Percentiles rank a stretch among this genome's conserved stretches.
Evolutionary conservation across 2,888 invertebrate species (phyloP).

Genomic region (Teinopalpus imperialis): DNA sequence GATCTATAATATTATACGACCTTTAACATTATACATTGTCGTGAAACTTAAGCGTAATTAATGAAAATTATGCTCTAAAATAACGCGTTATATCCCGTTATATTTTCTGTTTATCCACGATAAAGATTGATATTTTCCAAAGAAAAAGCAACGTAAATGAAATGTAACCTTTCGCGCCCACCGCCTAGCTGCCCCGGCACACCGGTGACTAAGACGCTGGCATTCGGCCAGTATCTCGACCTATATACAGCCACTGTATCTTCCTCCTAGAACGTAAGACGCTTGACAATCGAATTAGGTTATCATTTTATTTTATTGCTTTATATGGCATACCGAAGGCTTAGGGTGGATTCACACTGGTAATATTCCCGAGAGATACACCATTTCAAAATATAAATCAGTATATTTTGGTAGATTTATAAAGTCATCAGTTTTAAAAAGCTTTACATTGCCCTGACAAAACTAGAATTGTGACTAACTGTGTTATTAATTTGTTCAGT

Average conservation of each 20-base stretch:
- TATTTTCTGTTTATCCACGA: neutral
- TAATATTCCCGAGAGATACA: neutral
- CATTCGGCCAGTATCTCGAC: slow-evolving; percentile 67
- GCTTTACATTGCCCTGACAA: too few relatives aligned
- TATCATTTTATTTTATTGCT: slow-evolving; percentile 40
- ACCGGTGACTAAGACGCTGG: slow-evolving; percentile 68
- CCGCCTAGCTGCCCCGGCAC: slow-evolving; percentile 59
- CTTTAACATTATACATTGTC: too few relatives aligned
- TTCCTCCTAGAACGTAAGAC: slow-evolving; percentile 56
- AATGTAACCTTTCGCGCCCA: slow-evolving; percentile 63
- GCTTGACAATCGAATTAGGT: slow-evolving; percentile 60
- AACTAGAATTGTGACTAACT: too few relatives aligned
- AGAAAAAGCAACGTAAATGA: slow-evolving; percentile 40
- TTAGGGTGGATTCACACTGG: neutral
- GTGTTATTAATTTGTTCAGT: too few relatives aligned
- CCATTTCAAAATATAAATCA: too few relatives aligned
- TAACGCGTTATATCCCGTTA: too few relatives aligned
- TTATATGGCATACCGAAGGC: slow-evolving; percentile 38
- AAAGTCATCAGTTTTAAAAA: too few relatives aligned
- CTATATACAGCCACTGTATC: slow-evolving; percentile 64
- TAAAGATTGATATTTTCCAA: slow-evolving; percentile 16
- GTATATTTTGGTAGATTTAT: too few relatives aligned
- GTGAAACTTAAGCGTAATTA: too few relatives aligned
- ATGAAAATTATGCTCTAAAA: too few relatives aligned
- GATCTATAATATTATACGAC: too few relatives aligned